Base-by-base conservation (phyloP, 2,888 invertebrate genomes). In the Bombylius major region DNA sequence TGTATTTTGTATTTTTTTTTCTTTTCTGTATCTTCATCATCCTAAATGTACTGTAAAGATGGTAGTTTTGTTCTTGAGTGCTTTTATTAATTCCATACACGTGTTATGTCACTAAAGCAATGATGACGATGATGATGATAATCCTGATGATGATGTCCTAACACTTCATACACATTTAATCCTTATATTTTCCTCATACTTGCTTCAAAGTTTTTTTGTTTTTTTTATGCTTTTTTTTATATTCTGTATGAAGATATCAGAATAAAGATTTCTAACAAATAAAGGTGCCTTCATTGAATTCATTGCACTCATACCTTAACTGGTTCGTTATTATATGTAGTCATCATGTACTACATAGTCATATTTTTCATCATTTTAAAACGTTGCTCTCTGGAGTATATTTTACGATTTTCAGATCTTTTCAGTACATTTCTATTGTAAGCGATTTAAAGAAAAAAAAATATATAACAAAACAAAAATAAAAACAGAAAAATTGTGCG, bases 21-120 rank as follows among this genome's bases (percentile, higher is more conserved):
- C 23, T 23, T 23, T 23, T 23, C 23, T 23, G 23, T 3, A 23
- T 23, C 23, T 23, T 23, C 23, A 23, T 23, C 23, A 23, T 23
- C 23, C 3, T 23, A 23, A 23, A 23, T 23, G 23, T 23, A 23
- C 23, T 23, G 23, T 23, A 23, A 23, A 23, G 23, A 57, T 59
- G 59, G 55, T 50, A 55, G 56, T 59, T 57, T 59, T 54, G 53
- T 59, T 58, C 59, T 57, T 51, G 56, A 56, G 59, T 56, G 56
- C 59, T 54, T 58, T 54, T 58, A 57, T 57, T 59, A 59, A 57
- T 56, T 59, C 53, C 53, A 42, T 53, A 55, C 59, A 57, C 55
- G 59, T 59, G 56, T 55, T 55, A 55, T 50, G 53, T 45, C 49
- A 49, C 42, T 14, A 11, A 42, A 11, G 36, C 23, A 23, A 36